A percentile compares a stretch with the other conserved stretches of the same genome.
phyloP scores from a whole-genome alignment of 2,113 vertebrate species.

The Nesogale talazaci region DNA sequence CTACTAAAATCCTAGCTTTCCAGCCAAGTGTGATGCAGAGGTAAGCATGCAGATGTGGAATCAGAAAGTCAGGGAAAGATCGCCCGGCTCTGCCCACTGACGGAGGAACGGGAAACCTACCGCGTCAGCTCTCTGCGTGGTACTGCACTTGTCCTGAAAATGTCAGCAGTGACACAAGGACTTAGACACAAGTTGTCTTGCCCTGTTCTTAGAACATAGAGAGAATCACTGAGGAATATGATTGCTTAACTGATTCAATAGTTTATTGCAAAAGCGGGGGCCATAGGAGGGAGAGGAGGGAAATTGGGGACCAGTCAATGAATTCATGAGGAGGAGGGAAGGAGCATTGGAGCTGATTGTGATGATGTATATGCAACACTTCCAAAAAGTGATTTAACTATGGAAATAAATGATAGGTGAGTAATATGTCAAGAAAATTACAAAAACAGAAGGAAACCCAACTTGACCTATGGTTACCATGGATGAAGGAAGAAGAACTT shows the following conservation, averaged over 20 bases:
- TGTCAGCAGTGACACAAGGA: neutral
- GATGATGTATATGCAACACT: no score
- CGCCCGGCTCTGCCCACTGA: neutral
- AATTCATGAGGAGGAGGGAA: no score
- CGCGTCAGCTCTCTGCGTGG: neutral
- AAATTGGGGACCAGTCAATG: no score
- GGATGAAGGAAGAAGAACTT: no score
- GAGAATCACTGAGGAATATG: neutral
- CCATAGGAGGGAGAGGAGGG: no score
- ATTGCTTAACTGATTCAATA: neutral
- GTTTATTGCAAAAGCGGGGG: no score
- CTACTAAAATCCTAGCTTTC: neutral
- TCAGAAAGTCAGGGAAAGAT: neutral
- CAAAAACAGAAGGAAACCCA: no score
- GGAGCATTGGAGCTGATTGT: no score
- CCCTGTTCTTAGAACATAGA: neutral
- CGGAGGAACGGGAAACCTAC: neutral
- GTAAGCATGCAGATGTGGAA: neutral
- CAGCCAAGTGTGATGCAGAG: rapidly evolving
- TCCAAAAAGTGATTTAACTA: no score
- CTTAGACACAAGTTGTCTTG: neutral
- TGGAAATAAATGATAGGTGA: no score
- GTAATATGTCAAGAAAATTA: no score
- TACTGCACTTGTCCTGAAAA: neutral
- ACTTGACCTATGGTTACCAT: no score